Percentiles rank a stretch among this genome's conserved stretches.
These are phyloP conservation scores for Mystacides longicornis DNA, from an alignment of 2,888 invertebrate species.

Conservation along the genomic window DNA sequence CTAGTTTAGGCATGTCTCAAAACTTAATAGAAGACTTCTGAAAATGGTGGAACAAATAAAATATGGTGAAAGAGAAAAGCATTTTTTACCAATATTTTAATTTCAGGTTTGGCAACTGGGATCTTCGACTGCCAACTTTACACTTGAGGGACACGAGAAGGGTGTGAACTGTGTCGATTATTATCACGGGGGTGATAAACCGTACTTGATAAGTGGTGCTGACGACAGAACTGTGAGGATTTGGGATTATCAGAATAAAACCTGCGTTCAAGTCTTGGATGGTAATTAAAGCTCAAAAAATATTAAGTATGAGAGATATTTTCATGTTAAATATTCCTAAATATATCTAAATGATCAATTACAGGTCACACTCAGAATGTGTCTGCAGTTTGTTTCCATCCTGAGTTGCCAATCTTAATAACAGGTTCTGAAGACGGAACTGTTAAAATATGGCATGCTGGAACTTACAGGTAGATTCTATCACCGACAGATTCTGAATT, in stretches of 20 bases:
- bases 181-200: constrained; percentile 98
- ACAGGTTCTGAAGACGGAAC: constrained; percentile 98
- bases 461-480: constrained; percentile 61
- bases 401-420: constrained; percentile 92
- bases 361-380: constrained; percentile 92
- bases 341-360: not conserved
- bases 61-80: no score
- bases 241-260: constrained; percentile 99
- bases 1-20: no score
- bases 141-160: constrained; percentile 95
- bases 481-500: not conserved
- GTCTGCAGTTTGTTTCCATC: constrained; percentile 93
- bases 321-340: not conserved
- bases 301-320: not conserved
- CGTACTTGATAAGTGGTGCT: constrained; percentile 96
- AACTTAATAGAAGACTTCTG: no score
- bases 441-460: constrained; percentile 97
- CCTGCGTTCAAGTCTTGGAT: constrained; percentile 96
- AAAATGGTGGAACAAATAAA: no score
- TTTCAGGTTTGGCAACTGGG: constrained; percentile 92
- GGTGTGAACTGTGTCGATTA: constrained; percentile 99
- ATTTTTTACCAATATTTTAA: no score
- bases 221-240: constrained; percentile 97
- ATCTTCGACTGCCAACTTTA: constrained; percentile 95
- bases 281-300: constrained; percentile 33